Conservation (phyloP, 2,797 vertebrate species). For the Meriones psammophilus region DNA sequence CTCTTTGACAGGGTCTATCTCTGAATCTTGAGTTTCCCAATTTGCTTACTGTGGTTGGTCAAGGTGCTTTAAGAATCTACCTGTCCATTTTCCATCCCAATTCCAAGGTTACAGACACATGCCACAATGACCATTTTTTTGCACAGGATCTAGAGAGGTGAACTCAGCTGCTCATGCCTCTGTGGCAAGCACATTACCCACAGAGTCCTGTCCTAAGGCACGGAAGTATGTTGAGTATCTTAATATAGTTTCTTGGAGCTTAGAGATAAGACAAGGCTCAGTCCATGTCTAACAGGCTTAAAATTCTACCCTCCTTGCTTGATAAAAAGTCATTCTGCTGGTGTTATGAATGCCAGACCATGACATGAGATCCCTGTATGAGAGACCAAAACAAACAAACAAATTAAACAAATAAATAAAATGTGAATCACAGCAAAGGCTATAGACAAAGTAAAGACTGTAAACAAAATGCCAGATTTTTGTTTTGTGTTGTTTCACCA, state of each 20-base stretch:
- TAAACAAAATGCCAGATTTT: neutral
- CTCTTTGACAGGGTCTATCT: neutral
- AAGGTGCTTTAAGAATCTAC: neutral
- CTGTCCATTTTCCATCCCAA: too few relatives aligned
- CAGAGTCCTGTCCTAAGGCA: neutral
- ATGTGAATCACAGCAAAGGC: neutral
- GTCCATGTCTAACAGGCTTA: neutral
- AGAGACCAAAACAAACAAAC: neutral
- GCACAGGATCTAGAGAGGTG: neutral
- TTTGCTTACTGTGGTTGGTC: neutral
- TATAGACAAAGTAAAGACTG: neutral
- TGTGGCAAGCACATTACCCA: neutral
- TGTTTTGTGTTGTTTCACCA: neutral
- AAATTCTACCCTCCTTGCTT: neutral
- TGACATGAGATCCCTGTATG: neutral
- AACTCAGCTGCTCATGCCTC: neutral
- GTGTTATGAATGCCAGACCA: neutral
- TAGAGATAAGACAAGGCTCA: neutral
- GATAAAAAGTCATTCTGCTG: neutral
- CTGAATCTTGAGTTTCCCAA: neutral
- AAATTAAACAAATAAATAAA: too few relatives aligned
- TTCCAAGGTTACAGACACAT: neutral
- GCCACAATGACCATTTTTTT: neutral
- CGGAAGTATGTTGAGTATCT: neutral
- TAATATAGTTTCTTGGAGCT: neutral